Evolutionary conservation across 1,140 invertebrate genomes (phyloP).

Genomic region (Prorops nasuta): DNA sequence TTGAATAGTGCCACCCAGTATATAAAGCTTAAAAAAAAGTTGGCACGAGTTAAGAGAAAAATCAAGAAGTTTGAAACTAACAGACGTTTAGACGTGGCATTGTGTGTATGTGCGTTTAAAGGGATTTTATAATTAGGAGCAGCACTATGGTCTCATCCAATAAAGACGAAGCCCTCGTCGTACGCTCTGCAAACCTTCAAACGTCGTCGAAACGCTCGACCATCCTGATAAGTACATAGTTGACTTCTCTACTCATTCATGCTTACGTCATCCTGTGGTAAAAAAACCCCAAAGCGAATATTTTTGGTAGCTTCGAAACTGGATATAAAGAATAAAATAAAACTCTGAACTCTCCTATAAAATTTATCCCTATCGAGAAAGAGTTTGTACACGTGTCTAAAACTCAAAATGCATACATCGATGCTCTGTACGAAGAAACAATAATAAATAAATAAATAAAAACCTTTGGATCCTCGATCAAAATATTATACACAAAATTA

Average conservation of each 20-base stretch:
- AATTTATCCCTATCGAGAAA: not conserved
- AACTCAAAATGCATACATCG: no score
- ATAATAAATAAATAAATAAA: no score
- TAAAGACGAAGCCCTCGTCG: conserved; percentile 41
- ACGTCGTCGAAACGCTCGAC: not conserved
- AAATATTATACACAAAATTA: not conserved
- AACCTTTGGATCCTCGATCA: not conserved
- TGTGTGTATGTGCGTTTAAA: conserved; percentile 19
- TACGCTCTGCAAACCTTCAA: conserved; percentile 23
- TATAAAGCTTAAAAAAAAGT: no score
- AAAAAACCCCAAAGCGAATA: not conserved
- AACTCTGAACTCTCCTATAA: not conserved
- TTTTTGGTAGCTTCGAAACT: not conserved
- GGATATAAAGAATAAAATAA: not conserved
- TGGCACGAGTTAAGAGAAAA: not conserved
- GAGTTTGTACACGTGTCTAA: not conserved
- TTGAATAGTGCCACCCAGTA: no score
- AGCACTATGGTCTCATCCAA: conserved; percentile 48
- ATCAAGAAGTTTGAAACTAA: not conserved
- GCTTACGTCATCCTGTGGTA: not conserved
- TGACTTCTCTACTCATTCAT: no score
- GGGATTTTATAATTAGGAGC: conserved; percentile 41
- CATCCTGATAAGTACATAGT: no score
- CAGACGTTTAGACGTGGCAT: not conserved
- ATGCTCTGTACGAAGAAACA: no score